These are phyloP conservation scores for Geotria australis DNA, from an alignment of 2,797 vertebrate genomes.

Conservation along the genomic window DNA sequence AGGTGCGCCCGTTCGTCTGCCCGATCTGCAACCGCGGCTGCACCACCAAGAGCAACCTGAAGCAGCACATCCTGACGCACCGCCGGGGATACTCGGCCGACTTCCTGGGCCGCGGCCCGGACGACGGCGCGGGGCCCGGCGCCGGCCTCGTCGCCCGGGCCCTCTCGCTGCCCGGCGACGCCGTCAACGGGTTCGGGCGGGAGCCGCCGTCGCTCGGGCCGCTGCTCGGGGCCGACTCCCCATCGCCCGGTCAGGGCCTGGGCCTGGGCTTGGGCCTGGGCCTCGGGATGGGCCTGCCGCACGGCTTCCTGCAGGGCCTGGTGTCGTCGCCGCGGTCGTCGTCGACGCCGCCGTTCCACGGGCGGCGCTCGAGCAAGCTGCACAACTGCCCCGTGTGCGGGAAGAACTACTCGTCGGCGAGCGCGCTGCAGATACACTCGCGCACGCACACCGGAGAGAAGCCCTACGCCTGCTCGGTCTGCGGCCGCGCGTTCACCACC, in stretches of 20 bases:
- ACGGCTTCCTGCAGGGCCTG: too few species aligned
- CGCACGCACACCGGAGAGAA: conserved; percentile 93
- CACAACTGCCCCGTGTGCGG: conserved; percentile 49
- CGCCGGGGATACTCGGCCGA: neutral
- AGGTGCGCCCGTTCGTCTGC: neutral
- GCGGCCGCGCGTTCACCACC: conserved; percentile 77
- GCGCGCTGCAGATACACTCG: conserved; percentile 83
- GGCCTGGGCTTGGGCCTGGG: too few species aligned
- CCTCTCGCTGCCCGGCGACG: neutral
- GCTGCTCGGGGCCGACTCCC: neutral
- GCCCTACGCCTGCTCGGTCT: conserved; percentile 78
- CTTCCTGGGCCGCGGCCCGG: neutral
- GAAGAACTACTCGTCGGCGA: conserved; percentile 92
- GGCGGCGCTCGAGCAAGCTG: conserved; percentile 50
- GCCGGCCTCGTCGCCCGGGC: neutral
- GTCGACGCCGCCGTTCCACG: too few species aligned
- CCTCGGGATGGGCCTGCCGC: too few species aligned
- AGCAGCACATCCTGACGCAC: neutral
- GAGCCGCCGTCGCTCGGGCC: neutral
- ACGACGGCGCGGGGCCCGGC: neutral
- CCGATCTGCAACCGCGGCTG: neutral
- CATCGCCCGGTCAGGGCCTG: neutral
- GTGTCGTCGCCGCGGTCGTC: neutral
- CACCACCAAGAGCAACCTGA: neutral
- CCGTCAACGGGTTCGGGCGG: neutral